Evolutionary conservation across 2,888 invertebrate species (phyloP), one percentile per base, ranked within the genome.

Genomic region (Chironomus tentans): DNA sequence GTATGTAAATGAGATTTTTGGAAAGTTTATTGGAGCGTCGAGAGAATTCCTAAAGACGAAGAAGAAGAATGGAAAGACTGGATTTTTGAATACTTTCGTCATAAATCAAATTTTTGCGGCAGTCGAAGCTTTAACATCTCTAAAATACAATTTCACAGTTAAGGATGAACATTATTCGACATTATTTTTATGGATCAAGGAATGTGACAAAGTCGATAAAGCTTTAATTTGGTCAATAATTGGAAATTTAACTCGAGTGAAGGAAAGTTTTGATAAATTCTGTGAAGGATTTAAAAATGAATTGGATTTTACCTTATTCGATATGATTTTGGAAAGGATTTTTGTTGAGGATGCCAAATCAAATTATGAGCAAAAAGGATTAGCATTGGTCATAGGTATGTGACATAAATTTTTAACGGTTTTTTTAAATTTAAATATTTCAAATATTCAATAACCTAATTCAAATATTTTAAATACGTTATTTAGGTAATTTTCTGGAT

Each of bases 221-320:
- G 15, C 48, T n/a, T 71, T 71, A n/a, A 12, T 48, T 3, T 71
- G 71, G 71, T n/a, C 22, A 21, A 71, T 50, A 12, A 56, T 71
- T n/a, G 48, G 3, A 3, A n/a, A 71, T 22, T 15, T 71, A 2
- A 71, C 71, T 5, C 2, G 50, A 5, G 5, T 15, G 0, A 71
- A 71, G 15, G 56, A 56, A 7, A n/a, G 10, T 15, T 71, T 22
- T 13, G 15, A n/a, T 21, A 12, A 15, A 22, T 71, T 71, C 15
- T 56, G 71, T 18, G n/a, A 56, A 15, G 48, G 47, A 22, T 48
- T 70, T 70, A 18, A 70, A 12, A 6, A 38, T 21, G 21, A 18
- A 21, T 4, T 65, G 24, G 12, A 65, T 21, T 24, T 65, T 12
- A 21, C 65, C 4, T 2, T 65, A 3, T 10, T 2, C 3, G 65